Evolutionary conservation across 2,797 vertebrate species (phyloP), one percentile per base, ranked within the genome.

Genomic region (Eptatretus atami): DNA sequence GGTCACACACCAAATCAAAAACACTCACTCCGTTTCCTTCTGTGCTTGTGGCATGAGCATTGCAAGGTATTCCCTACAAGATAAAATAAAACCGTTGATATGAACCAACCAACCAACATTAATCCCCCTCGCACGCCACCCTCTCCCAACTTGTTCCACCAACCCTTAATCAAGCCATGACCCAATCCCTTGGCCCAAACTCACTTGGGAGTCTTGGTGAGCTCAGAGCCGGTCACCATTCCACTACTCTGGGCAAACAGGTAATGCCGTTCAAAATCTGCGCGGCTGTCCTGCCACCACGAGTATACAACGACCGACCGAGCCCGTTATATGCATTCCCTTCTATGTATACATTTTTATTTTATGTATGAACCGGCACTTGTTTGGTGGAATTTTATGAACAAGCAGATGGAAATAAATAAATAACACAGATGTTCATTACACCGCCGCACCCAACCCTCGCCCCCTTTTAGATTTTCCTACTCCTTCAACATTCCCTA

Each of bases 251-350:
- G 90, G 69, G 86, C 87, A 72, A 81, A 83, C 68, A 98, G 78
- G 74, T 96, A 98, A 73, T 98, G 92, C 63, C 78, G 78, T 67
- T 98, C 92, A 0, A 93, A 87, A 68, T 96, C 90, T 0, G 92
- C 93, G 55, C 81, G 86, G 13, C 84, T 79, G 1, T 90, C 92
- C 92, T 98, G 68, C 53, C 68, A 63, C 25, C 0, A 2, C 64
- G 3, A 15, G 24, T 44, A 44, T 19, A 19, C 19, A 19, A 19
- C 31, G 6, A 44, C 31, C 31, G 19, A 44, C 31, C 31, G 6
- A 8, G 6, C 31, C 31, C 1, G 31, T 44, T 4, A 44, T 44
- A 44, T 8, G 31, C 31, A 44, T 44, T 44, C 31, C 6, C 31
- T 44, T 19, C 19, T 19, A 19, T 19, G 19, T 19, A 19, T 19